Evolutionary conservation across 2,888 invertebrate genomes (phyloP).

Genomic region (Coleophora deauratella): DNA sequence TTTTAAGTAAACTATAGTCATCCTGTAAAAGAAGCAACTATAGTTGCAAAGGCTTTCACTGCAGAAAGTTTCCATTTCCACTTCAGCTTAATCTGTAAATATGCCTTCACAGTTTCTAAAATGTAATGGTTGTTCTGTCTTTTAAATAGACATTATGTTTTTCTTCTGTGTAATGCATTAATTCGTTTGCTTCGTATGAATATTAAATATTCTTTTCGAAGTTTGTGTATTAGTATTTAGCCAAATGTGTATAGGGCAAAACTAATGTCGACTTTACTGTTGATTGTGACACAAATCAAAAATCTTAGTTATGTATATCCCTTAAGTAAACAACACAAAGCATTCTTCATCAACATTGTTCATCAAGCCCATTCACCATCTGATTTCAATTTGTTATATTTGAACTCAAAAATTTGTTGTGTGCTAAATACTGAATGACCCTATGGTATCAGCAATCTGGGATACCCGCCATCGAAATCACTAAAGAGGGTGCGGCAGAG

Average conservation of each 20-base stretch:
- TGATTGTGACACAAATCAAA: too few relatives aligned
- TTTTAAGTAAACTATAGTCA: not conserved
- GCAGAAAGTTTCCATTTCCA: slow-evolving; percentile 46
- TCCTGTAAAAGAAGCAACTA: not conserved
- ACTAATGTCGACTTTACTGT: too few relatives aligned
- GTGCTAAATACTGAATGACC: slow-evolving; percentile 59
- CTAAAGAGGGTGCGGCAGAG: slow-evolving; percentile 82
- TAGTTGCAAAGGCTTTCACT: slow-evolving; percentile 37
- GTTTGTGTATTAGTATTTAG: too few relatives aligned
- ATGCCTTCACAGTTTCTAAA: slow-evolving; percentile 49
- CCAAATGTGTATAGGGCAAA: too few relatives aligned
- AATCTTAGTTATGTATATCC: too few relatives aligned
- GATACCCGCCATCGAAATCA: slow-evolving; percentile 82
- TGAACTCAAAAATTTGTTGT: slow-evolving; percentile 36
- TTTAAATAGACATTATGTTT: slow-evolving; percentile 7
- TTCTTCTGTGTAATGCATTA: slow-evolving; percentile 1
- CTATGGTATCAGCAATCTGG: slow-evolving; percentile 72
- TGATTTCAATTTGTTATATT: slow-evolving; percentile 43
- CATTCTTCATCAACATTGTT: slow-evolving; percentile 30
- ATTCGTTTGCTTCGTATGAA: slow-evolving; percentile 4
- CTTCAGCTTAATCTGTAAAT: slow-evolving; percentile 45
- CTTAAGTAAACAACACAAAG: too few relatives aligned
- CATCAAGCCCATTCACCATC: slow-evolving; percentile 37
- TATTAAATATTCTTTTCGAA: not conserved
- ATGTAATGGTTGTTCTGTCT: slow-evolving; percentile 21